Evolutionary conservation across 2,113 vertebrate species (phyloP), one percentile per base, ranked within the genome.

Genomic region (Notarius quadriscutis): DNA sequence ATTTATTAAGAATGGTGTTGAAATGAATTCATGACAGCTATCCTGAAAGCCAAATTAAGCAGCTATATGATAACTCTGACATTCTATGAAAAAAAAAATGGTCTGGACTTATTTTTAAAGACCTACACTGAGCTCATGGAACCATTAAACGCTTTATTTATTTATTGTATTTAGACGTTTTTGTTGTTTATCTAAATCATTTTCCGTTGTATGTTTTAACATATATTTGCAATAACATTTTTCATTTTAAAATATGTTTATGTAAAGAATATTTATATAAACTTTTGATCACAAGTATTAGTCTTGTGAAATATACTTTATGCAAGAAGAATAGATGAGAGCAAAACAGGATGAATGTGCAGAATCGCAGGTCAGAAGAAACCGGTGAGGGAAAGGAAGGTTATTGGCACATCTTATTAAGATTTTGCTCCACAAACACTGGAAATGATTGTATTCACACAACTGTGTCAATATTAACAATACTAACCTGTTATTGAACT

Each of bases 1-100:
- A 84, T 94, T 92, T 92, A 89, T 92, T 88, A 83, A 94, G 87
- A 89, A 90, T 51, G 90, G 91, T 92, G 94, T 89, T 94, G 93
- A 95, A 94, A 94, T 90, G 86, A 72, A 6, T 30, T 85, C 88
- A 89, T 89, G 91, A 92, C 92, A 93, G 91, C 92, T 93, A 90
- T 80, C 86, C 83, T 91, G 91, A 91, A 89, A 91, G 90, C 84
- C 88, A 91, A 93, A 90, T 91, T 87, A 87, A 90, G 88, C 81
- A 82, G 90, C 88, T 85, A 63, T 91, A 89, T 91, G 81, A 92
- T 89, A 88, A 87, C 84, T 55, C 69, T 81, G 80, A 88, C 91
- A 85, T 80, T 81, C 89, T 91, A 41, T 41, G 34, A 2, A 92
- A 89, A 84, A 85, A 92, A 92, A 90, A 77, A 48, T 60, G 57